A percentile compares a stretch with the other conserved stretches of the same genome.
These are phyloP conservation scores for Strigamia transsilvanica DNA, from an alignment of 2,888 invertebrate species.

Conservation along the genomic window DNA sequence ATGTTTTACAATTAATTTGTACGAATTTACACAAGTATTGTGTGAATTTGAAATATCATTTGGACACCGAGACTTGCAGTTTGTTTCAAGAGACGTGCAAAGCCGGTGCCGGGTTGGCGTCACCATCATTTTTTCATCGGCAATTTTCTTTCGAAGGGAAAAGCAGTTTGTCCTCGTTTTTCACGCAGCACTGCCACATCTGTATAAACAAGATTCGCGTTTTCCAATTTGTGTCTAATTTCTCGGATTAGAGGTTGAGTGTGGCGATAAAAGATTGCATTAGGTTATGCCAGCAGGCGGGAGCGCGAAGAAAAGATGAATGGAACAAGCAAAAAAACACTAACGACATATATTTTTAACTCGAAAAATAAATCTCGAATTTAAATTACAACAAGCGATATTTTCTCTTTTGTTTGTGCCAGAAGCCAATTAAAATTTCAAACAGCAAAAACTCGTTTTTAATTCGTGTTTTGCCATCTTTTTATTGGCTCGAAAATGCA, in stretches of 20 bases:
- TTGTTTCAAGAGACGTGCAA: background rate
- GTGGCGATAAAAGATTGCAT: slow-evolving; percentile 20
- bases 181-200: slow-evolving; percentile 12
- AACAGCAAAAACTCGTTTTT: too few relatives aligned
- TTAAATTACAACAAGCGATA: too few relatives aligned
- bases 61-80: background rate
- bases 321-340: background rate
- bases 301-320: background rate
- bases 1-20: too few relatives aligned
- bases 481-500: background rate
- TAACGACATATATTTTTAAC: too few relatives aligned
- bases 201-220: slow-evolving; percentile 14
- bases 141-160: background rate
- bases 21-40: too few relatives aligned
- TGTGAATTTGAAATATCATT: too few relatives aligned
- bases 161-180: slow-evolving; percentile 1
- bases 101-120: background rate
- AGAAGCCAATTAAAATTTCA: too few relatives aligned
- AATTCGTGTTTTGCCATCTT: too few relatives aligned
- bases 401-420: too few relatives aligned
- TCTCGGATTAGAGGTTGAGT: slow-evolving; percentile 20
- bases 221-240: slow-evolving; percentile 15
- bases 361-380: too few relatives aligned
- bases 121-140: background rate
- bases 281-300: slow-evolving; percentile 10